phyloP scores from a whole-genome alignment of 1,140 invertebrate species.

The Spodoptera litura region DNA sequence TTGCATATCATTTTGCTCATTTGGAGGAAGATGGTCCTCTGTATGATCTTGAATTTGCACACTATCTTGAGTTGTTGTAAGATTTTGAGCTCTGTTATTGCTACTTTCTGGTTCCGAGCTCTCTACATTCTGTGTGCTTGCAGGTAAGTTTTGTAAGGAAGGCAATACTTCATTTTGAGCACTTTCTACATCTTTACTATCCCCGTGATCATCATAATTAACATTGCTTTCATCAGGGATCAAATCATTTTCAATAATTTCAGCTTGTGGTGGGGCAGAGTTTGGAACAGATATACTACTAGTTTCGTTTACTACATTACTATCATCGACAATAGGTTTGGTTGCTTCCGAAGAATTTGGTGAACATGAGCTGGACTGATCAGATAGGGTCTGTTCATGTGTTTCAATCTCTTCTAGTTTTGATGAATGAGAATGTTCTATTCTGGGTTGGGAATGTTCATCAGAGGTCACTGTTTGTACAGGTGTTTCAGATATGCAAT shows the following conservation, averaged over 20 bases:
- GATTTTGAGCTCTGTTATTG: background rate
- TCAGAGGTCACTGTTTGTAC: constrained; percentile 1
- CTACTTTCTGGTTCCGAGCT: constrained; percentile 9
- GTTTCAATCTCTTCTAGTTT: constrained; percentile 4
- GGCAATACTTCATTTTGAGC: constrained; percentile 2
- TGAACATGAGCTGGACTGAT: background rate
- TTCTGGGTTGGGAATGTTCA: constrained; percentile 28
- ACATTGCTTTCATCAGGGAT: background rate
- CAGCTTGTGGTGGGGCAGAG: background rate
- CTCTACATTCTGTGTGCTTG: background rate
- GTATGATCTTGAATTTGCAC: too few species aligned
- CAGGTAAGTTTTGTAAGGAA: background rate
- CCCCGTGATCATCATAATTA: background rate
- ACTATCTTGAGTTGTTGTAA: too few species aligned
- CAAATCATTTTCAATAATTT: constrained; percentile 20
- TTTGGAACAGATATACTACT: constrained; percentile 23
- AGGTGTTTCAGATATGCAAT: constrained; percentile 22
- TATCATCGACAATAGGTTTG: background rate
- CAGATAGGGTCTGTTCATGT: constrained; percentile 22
- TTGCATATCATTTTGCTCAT: too few species aligned
- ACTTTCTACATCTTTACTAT: constrained; percentile 15
- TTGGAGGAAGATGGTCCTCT: too few species aligned
- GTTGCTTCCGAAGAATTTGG: background rate
- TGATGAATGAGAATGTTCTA: constrained; percentile 17
- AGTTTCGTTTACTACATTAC: background rate